phyloP scores from a whole-genome alignment of 1,140 invertebrate species.

The Periplaneta americana region DNA sequence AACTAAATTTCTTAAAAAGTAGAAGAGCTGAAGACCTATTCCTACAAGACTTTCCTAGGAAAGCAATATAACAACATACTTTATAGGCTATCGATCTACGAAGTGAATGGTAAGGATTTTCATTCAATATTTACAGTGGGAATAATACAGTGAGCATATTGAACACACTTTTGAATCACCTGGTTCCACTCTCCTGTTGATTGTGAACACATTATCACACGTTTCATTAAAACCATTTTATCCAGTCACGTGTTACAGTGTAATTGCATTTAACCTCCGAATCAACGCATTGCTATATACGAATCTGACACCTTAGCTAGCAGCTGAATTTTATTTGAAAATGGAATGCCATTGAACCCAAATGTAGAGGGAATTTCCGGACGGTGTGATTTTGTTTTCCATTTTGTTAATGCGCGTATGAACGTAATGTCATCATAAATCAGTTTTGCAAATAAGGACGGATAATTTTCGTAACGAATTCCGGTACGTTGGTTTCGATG shows the following conservation, averaged over 20 bases:
- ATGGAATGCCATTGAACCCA: background rate
- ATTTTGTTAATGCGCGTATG: background rate
- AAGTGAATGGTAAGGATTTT: too few species aligned
- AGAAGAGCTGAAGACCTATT: too few species aligned
- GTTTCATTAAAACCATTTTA: background rate
- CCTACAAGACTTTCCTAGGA: too few species aligned
- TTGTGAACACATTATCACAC: background rate
- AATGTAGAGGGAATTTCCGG: background rate
- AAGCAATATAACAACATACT: too few species aligned
- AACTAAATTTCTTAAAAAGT: too few species aligned
- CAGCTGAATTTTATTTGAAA: background rate
- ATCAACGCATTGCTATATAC: background rate
- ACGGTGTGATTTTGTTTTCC: background rate
- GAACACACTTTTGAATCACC: background rate
- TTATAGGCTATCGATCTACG: too few species aligned
- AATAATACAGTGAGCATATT: too few species aligned
- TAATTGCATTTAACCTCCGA: background rate
- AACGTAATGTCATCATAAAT: background rate
- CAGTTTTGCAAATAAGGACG: background rate
- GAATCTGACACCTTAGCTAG: background rate
- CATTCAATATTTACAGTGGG: too few species aligned
- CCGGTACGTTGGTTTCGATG: background rate
- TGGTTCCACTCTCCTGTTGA: background rate
- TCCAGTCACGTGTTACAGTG: background rate
- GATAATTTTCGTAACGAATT: background rate